Evolutionary conservation across 2,797 vertebrate species (phyloP).

Genomic region (Epinephelus awoara): DNA sequence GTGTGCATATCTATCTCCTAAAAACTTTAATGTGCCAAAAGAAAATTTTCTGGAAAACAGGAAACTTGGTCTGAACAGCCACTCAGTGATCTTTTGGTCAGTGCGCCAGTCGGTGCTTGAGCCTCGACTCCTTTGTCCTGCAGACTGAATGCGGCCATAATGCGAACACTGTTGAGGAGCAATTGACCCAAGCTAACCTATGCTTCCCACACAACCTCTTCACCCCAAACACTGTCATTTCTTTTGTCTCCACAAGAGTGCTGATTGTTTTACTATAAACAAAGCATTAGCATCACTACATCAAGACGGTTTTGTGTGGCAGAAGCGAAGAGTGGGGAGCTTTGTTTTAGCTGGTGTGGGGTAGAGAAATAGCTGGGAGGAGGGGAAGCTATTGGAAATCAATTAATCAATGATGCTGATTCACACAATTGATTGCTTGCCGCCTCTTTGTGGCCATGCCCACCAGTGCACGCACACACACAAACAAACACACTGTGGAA

Average conservation of each 20-base stretch:
- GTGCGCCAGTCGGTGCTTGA: constrained; percentile 22
- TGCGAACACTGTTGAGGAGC: constrained; percentile 42
- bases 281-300: constrained; percentile 56
- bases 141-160: constrained; percentile 28
- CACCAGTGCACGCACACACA: background rate
- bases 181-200: constrained; percentile 70
- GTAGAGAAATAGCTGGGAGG: constrained; percentile 40
- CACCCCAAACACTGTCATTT: constrained; percentile 55
- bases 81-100: constrained; percentile 2
- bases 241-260: constrained; percentile 63
- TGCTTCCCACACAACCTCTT: constrained; percentile 60
- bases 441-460: constrained; percentile 24
- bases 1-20: background rate
- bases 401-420: constrained; percentile 67
- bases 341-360: constrained; percentile 45
- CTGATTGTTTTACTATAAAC: constrained; percentile 70
- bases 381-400: constrained; percentile 66
- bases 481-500: background rate
- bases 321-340: constrained; percentile 23
- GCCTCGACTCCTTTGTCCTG: constrained; percentile 53
- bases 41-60: background rate
- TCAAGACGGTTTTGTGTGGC: constrained; percentile 46
- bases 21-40: background rate
- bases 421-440: constrained; percentile 52
- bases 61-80: background rate